Conservation (phyloP, 2,888 invertebrate species). For the Xestia ashworthii region DNA sequence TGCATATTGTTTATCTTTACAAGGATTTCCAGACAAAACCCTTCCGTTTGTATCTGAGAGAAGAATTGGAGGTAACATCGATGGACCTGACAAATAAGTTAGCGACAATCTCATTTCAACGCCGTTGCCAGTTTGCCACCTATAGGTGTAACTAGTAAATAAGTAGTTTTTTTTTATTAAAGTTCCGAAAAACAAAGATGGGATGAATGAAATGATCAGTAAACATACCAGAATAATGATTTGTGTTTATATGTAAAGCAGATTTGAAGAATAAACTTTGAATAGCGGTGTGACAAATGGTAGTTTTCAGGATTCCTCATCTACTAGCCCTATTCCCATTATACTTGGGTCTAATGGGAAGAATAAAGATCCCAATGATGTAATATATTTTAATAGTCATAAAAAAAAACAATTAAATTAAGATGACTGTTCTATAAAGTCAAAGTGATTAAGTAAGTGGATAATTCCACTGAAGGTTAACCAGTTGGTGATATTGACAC, state of each 20-base stretch:
- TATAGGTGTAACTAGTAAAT: too few species aligned
- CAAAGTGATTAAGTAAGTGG: conserved; percentile 9
- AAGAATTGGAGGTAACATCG: not conserved
- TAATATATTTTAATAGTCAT: not conserved
- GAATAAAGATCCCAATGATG: not conserved
- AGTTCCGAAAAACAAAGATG: too few species aligned
- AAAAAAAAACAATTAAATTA: not conserved
- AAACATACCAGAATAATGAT: not conserved
- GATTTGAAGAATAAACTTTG: not conserved
- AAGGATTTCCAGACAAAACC: conserved; percentile 11
- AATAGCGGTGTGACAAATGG: not conserved
- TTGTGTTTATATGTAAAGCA: not conserved
- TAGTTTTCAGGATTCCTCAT: not conserved
- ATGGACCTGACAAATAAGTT: too few species aligned
- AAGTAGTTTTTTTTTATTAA: not conserved
- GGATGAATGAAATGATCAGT: not conserved
- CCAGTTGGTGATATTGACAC: conserved; percentile 14
- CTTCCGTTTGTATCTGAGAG: not conserved
- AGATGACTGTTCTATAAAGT: not conserved
- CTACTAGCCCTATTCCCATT: not conserved
- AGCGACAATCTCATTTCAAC: too few species aligned
- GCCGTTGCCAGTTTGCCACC: too few species aligned
- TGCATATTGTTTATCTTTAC: conserved; percentile 4
- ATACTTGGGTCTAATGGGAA: not conserved
- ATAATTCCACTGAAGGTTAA: conserved; percentile 39